A percentile compares a stretch with the other conserved stretches of the same genome.
Conservation (phyloP, 2,888 invertebrate species). For the Caenorhabditis sinica region DNA sequence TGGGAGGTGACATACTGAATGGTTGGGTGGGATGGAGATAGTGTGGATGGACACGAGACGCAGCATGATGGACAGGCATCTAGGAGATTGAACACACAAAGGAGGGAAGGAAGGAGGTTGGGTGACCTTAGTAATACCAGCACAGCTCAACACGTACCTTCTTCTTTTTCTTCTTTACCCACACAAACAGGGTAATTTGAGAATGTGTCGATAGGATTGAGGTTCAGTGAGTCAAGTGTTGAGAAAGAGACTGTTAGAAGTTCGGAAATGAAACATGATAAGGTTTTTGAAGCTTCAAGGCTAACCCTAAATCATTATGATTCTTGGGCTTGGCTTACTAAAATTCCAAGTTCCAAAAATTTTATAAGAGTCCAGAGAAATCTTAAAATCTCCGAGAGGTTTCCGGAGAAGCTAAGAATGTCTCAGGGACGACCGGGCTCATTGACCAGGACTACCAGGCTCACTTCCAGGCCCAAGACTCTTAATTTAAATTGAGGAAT, state of each 20-base stretch:
- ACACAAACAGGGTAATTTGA: slow-evolving; percentile 36
- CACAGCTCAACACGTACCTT: slow-evolving; percentile 32
- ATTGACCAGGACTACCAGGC: too few relatives aligned
- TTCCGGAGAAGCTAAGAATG: too few relatives aligned
- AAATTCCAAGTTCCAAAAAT: too few relatives aligned
- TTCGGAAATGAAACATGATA: background rate
- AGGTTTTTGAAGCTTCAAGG: too few relatives aligned
- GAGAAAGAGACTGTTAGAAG: background rate
- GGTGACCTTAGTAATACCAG: slow-evolving; percentile 42
- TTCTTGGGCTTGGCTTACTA: too few relatives aligned
- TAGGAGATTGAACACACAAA: slow-evolving; percentile 45
- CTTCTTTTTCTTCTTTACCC: background rate
- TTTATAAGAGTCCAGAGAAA: too few relatives aligned
- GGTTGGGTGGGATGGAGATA: background rate
- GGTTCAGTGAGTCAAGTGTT: background rate
- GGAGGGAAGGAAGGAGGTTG: slow-evolving; percentile 13
- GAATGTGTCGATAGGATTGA: background rate
- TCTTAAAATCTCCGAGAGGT: too few relatives aligned
- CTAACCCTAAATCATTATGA: too few relatives aligned
- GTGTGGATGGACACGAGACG: slow-evolving; percentile 19
- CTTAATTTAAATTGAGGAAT: too few relatives aligned
- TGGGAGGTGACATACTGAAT: slow-evolving; percentile 20
- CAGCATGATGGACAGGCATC: slow-evolving; percentile 35
- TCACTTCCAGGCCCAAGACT: too few relatives aligned
- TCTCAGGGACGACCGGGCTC: too few relatives aligned